Evolutionary conservation across 2,888 invertebrate genomes (phyloP).

Genomic region (Sesamia inferens): DNA sequence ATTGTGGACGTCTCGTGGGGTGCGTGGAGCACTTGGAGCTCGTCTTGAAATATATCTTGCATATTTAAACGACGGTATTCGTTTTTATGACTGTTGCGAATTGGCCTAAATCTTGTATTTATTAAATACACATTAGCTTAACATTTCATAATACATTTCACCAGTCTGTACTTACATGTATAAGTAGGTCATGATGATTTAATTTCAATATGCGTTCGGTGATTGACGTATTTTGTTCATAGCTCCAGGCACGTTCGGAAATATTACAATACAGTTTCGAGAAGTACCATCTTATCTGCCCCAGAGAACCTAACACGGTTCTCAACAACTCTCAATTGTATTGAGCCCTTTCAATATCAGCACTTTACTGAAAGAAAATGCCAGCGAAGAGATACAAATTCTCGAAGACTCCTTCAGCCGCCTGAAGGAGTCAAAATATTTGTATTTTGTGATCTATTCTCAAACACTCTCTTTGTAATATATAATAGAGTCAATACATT

Average conservation of each 20-base stretch:
- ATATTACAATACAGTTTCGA: background rate
- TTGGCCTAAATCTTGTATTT: background rate
- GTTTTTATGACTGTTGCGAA: background rate
- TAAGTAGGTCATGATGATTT: background rate
- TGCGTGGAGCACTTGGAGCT: slow-evolving; percentile 22
- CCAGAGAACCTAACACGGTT: background rate
- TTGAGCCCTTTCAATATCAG: slow-evolving; percentile 19
- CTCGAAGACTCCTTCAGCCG: slow-evolving; percentile 9
- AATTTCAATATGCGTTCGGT: background rate
- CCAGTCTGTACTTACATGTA: background rate
- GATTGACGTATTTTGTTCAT: background rate
- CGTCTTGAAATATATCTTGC: slow-evolving; percentile 19
- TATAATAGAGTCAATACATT: background rate
- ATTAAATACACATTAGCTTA: background rate
- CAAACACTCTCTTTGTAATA: slow-evolving; percentile 19
- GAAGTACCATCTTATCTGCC: background rate
- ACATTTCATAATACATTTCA: background rate
- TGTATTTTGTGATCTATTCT: slow-evolving; percentile 18
- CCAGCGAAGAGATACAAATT: slow-evolving; percentile 19
- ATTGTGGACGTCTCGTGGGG: slow-evolving; percentile 32
- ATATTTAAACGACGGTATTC: background rate
- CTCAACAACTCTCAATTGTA: background rate
- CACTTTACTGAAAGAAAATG: slow-evolving; percentile 1
- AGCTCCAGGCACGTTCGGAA: background rate
- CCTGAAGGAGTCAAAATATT: slow-evolving; percentile 25